phyloP scores from a whole-genome alignment of 2,888 invertebrate genomes.

The Cephus rjabovi region DNA sequence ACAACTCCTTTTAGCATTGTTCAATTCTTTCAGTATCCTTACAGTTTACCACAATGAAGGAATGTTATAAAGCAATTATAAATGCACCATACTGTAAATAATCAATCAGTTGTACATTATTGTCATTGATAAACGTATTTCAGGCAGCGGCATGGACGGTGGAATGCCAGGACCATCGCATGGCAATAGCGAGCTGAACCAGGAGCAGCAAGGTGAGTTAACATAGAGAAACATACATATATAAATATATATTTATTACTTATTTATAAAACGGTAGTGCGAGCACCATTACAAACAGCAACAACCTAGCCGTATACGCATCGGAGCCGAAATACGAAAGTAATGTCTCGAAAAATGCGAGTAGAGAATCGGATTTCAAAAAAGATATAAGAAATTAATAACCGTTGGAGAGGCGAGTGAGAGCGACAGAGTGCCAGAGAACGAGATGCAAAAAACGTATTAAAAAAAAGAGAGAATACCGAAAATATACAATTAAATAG shows the following conservation, averaged over 20 bases:
- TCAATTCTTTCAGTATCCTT: not conserved
- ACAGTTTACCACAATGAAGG: not conserved
- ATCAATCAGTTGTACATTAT: not conserved
- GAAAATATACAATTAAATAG: slow-evolving; percentile 1
- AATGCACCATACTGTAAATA: not conserved
- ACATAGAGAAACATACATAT: slow-evolving; percentile 10
- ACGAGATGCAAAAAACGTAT: slow-evolving; percentile 12
- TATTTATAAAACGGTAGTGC: slow-evolving; percentile 55
- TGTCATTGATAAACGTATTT: slow-evolving; percentile 16
- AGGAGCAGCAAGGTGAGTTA: slow-evolving; percentile 66
- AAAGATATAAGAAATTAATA: slow-evolving; percentile 26
- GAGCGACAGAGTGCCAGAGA: slow-evolving; percentile 19
- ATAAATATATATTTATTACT: slow-evolving; percentile 23
- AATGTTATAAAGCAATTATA: not conserved
- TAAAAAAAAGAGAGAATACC: slow-evolving; percentile 9
- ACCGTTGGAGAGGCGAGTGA: slow-evolving; percentile 27
- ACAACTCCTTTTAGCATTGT: not conserved
- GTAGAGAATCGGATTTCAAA: slow-evolving; percentile 56
- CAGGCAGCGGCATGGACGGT: slow-evolving; percentile 60
- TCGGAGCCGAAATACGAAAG: not conserved
- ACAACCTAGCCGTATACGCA: slow-evolving; percentile 64
- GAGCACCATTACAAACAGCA: slow-evolving; percentile 68
- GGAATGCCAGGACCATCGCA: slow-evolving; percentile 64
- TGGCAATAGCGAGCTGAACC: slow-evolving; percentile 60
- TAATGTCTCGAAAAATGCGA: slow-evolving; percentile 50